Conservation (phyloP, 1,140 invertebrate genomes). For the Agrypnia vestita region DNA sequence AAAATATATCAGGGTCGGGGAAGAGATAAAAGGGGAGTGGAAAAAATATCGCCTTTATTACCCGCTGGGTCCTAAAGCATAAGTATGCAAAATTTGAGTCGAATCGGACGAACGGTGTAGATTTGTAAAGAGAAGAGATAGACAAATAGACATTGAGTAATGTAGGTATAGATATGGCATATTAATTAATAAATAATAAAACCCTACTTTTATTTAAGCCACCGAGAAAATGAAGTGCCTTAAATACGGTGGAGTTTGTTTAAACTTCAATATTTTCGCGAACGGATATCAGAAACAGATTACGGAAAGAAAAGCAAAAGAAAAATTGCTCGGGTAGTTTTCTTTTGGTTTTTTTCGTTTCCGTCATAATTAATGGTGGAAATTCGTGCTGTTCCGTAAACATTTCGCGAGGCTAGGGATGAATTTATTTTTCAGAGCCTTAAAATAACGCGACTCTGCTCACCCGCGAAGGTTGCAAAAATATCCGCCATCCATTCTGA, state of each 20-base stretch:
- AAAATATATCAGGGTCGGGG: too few relatives aligned
- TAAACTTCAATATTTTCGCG: conserved; percentile 27
- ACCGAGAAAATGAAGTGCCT: not conserved
- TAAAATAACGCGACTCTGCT: not conserved
- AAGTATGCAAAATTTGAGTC: too few relatives aligned
- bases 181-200: too few relatives aligned
- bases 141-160: too few relatives aligned
- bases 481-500: not conserved
- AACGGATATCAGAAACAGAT: conserved; percentile 39
- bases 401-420: conserved; percentile 1
- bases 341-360: conserved; percentile 11
- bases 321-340: not conserved
- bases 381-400: conserved; percentile 14
- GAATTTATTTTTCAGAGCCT: conserved; percentile 9
- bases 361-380: conserved; percentile 34
- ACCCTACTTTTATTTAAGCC: too few relatives aligned
- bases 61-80: too few relatives aligned
- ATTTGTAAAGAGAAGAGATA: too few relatives aligned
- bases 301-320: conserved; percentile 29
- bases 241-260: not conserved
- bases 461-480: not conserved
- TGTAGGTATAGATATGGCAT: too few relatives aligned
- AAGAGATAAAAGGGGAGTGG: too few relatives aligned
- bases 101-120: too few relatives aligned
- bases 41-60: too few relatives aligned